These are phyloP conservation scores for Bufo gargarizans DNA, from an alignment of 2,113 vertebrate species.

Conservation along the genomic window DNA sequence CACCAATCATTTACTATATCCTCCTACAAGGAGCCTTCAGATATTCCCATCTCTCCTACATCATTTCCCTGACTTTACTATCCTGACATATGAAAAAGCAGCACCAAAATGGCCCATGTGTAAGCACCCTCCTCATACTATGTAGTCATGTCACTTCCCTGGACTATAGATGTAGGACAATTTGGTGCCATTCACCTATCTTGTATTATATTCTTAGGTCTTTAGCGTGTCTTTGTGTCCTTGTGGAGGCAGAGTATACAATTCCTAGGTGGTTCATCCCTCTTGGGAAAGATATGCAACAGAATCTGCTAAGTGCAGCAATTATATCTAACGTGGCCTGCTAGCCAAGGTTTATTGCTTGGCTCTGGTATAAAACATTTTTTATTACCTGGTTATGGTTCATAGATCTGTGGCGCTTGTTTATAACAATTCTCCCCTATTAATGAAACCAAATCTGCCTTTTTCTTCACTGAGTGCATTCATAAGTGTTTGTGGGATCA, in stretches of 20 bases:
- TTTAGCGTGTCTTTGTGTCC: neutral
- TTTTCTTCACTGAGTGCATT: constrained; percentile 53
- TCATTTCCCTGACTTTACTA: too few relatives aligned
- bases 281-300: constrained; percentile 49
- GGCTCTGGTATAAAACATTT: constrained; percentile 53
- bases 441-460: constrained; percentile 57
- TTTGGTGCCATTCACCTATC: neutral
- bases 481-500: constrained; percentile 59
- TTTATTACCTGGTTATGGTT: constrained; percentile 59
- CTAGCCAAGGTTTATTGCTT: constrained; percentile 57
- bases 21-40: neutral
- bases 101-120: too few relatives aligned
- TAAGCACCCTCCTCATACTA: neutral
- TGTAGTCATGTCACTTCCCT: neutral
- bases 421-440: constrained; percentile 56
- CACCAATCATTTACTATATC: too few relatives aligned
- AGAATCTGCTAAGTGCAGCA: constrained; percentile 55
- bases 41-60: too few relatives aligned
- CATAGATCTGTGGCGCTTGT: constrained; percentile 58
- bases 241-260: neutral
- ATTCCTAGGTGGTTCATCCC: constrained; percentile 27
- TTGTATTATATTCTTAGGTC: neutral
- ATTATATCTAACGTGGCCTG: constrained; percentile 50
- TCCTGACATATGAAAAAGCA: too few relatives aligned
- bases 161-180: neutral